Evolutionary conservation across 2,888 invertebrate genomes (phyloP), one percentile per base, ranked within the genome.

Genomic region (Notodonta ziczac): DNA sequence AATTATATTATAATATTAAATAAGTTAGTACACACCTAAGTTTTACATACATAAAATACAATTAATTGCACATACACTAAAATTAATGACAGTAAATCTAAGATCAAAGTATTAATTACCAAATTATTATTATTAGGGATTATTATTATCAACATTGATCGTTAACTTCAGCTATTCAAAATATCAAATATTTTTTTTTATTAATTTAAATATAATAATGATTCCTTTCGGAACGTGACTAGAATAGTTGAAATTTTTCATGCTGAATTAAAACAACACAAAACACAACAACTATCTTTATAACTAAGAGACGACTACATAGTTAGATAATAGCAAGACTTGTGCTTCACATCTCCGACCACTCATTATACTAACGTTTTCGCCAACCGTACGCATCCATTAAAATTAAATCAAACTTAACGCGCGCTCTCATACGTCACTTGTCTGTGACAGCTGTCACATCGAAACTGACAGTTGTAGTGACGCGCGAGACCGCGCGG

Each of bases 31-130:
- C 88, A 91, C 86, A 83, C 87, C 85, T 90, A 90, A 72, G 68
- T 74, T 76, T 83, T 74, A 76, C 70, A 87, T 80, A 87, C 83
- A 81, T 87, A 86, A 88, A 88, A 90, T 87, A 91, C 86, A 89
- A 87, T 84, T 84, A 89, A 91, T 89, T 91, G 88, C 91, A 91
- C 90, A 76, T 89, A 89, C 84, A 88, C 89, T 90, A 90, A 56
- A 92, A 90, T 87, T 85, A 90, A 88, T 84, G 80, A 86, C 73
- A 77, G 65, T 88, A 82, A 84, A 78, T 81, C 87, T 90, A 90
- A 77, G 82, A 89, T 89, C 88, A 87, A 76, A 86, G 75, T 84
- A 80, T 80, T 77, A 69, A 83, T 80, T 77, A 83, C 69, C 63
- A 89, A 89, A 87, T 84, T 85, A 86, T 84, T 69, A 73, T 82